Conservation (phyloP, 2,797 vertebrate species). For the Coccyzus lansbergi region DNA sequence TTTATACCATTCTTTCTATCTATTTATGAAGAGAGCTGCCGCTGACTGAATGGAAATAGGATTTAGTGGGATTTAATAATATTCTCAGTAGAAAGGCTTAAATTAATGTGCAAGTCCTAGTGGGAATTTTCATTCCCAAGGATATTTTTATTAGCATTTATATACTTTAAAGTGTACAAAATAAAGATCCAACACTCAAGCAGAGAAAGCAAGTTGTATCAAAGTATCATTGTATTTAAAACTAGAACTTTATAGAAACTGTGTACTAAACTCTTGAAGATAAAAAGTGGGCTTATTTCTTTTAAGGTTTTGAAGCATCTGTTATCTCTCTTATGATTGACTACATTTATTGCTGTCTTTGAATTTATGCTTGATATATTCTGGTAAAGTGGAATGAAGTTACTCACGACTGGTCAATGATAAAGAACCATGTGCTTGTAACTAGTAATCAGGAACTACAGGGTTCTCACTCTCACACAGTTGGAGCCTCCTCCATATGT, state of each 20-base stretch:
- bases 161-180: conserved; percentile 38
- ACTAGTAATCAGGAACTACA: background rate
- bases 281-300: background rate
- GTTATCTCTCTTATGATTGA: conserved; percentile 4
- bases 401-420: conserved; percentile 34
- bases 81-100: conserved; percentile 63
- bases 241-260: conserved; percentile 12
- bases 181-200: background rate
- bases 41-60: conserved; percentile 54
- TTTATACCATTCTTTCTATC: conserved; percentile 2
- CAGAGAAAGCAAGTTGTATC: conserved; percentile 39
- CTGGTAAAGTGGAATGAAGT: conserved; percentile 51
- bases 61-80: conserved; percentile 66
- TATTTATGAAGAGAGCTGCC: conserved; percentile 41
- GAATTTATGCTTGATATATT: conserved; percentile 48
- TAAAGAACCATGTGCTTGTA: background rate
- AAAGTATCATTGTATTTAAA: conserved; percentile 47
- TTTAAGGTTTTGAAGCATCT: conserved; percentile 51
- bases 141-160: conserved; percentile 54
- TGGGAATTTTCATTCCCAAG: conserved; percentile 60
- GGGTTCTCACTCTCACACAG: background rate
- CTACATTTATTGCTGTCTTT: conserved; percentile 53
- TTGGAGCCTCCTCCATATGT: background rate
- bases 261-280: background rate
- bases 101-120: conserved; percentile 45